Conservation (phyloP, 2,888 invertebrate genomes). For the Cyclophora punctaria region DNA sequence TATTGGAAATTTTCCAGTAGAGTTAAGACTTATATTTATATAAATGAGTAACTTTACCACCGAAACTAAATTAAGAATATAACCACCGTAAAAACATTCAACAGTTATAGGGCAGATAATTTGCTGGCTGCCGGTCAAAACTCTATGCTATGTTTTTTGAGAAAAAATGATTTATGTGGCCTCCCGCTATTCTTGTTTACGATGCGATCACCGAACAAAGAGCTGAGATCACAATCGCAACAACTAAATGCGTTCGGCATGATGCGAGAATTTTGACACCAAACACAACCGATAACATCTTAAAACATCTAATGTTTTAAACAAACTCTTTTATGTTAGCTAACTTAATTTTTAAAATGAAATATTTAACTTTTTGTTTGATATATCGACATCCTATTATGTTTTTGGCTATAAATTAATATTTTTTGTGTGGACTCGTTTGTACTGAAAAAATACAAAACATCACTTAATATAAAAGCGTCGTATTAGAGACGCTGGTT, state of each 20-base stretch:
- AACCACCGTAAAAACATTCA: too few relatives aligned
- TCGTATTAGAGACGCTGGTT: conserved; percentile 31
- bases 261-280: conserved; percentile 75
- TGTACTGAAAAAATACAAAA: conserved; percentile 14
- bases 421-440: too few relatives aligned
- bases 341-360: conserved; percentile 72
- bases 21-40: too few relatives aligned
- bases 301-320: conserved; percentile 73
- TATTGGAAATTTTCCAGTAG: too few relatives aligned
- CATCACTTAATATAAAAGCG: conserved; percentile 40
- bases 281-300: conserved; percentile 68
- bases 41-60: too few relatives aligned
- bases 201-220: conserved; percentile 62
- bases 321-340: conserved; percentile 69
- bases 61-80: too few relatives aligned
- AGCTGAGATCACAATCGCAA: conserved; percentile 53
- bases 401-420: conserved; percentile 3
- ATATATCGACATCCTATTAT: conserved; percentile 38
- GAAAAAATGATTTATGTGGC: conserved; percentile 60
- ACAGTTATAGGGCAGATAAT: too few relatives aligned
- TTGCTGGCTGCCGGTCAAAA: too few relatives aligned
- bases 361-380: conserved; percentile 58
- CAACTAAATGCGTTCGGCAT: conserved; percentile 66
- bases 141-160: conserved; percentile 9
- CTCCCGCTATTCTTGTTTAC: conserved; percentile 73